These are phyloP conservation scores for Drosophila trapezifrons DNA, from an alignment of 1,140 invertebrate genomes.

Conservation along the genomic window DNA sequence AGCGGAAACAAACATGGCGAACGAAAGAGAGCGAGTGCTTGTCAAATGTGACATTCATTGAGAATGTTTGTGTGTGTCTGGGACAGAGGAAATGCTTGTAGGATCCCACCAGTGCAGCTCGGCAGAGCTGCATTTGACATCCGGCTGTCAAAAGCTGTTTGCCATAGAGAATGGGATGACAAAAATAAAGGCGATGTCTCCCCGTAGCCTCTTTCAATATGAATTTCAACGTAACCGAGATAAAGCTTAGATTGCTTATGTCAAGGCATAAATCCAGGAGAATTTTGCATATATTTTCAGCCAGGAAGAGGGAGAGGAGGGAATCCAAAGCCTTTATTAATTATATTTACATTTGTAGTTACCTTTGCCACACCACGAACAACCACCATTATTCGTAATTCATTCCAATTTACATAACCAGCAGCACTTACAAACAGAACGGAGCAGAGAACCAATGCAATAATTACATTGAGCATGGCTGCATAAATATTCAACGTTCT, in stretches of 20 bases:
- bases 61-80: conserved; percentile 12
- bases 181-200: conserved; percentile 15
- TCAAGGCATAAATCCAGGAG: conserved; percentile 11
- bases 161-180: conserved; percentile 18
- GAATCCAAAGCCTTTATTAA: conserved; percentile 34
- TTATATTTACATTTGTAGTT: conserved; percentile 36
- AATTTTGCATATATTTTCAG: not conserved
- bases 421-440: conserved; percentile 18
- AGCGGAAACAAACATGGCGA: conserved; percentile 44
- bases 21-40: conserved; percentile 29
- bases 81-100: conserved; percentile 18
- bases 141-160: conserved; percentile 68
- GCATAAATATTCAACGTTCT: conserved; percentile 43
- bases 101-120: conserved; percentile 28
- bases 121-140: conserved; percentile 60
- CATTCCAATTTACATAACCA: conserved; percentile 44
- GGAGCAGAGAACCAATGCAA: conserved; percentile 31
- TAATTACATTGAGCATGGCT: conserved; percentile 70
- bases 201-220: not conserved
- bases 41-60: conserved; percentile 68
- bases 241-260: conserved; percentile 9
- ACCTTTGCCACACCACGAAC: not conserved
- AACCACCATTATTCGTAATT: conserved; percentile 21
- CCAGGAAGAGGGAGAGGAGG: no score
- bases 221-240: conserved; percentile 27